These are phyloP conservation scores for Drosophila rubida DNA, from an alignment of 2,888 invertebrate genomes.

Conservation along the genomic window DNA sequence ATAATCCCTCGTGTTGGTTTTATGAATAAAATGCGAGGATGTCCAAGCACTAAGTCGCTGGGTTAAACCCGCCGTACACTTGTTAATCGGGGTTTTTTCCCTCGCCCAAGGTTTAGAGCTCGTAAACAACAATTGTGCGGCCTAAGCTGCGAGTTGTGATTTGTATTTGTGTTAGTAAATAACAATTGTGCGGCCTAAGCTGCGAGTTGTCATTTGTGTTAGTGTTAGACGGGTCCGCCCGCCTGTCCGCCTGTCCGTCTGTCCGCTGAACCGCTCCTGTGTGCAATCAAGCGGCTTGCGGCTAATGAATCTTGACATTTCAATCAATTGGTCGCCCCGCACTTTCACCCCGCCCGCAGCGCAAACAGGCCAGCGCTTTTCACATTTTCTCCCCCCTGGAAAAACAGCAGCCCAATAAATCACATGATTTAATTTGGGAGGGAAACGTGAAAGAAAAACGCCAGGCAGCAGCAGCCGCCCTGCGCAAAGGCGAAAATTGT, in stretches of 20 bases:
- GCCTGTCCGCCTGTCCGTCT: too few species aligned
- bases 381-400: slow-evolving; percentile 12
- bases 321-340: slow-evolving; percentile 64
- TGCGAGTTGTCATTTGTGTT: neutral
- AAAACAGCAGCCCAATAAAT: slow-evolving; percentile 70
- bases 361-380: slow-evolving; percentile 20
- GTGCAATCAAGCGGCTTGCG: slow-evolving; percentile 30
- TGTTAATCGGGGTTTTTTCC: slow-evolving; percentile 62
- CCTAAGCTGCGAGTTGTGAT: neutral
- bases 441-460: slow-evolving; percentile 50
- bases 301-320: slow-evolving; percentile 81
- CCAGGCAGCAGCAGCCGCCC: slow-evolving; percentile 20
- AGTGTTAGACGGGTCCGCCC: too few species aligned
- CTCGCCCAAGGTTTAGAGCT: slow-evolving; percentile 3
- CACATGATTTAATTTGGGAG: slow-evolving; percentile 78
- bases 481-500: slow-evolving; percentile 65
- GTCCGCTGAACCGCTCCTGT: slow-evolving; percentile 54
- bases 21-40: slow-evolving; percentile 57
- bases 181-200: neutral
- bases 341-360: slow-evolving; percentile 14
- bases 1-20: slow-evolving; percentile 45
- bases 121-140: neutral
- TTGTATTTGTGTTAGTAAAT: neutral
- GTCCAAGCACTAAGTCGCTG: slow-evolving; percentile 24
- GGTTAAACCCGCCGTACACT: slow-evolving; percentile 61